These are phyloP conservation scores for Chrysolina oricalcia DNA, from an alignment of 2,888 invertebrate species.

Conservation along the genomic window DNA sequence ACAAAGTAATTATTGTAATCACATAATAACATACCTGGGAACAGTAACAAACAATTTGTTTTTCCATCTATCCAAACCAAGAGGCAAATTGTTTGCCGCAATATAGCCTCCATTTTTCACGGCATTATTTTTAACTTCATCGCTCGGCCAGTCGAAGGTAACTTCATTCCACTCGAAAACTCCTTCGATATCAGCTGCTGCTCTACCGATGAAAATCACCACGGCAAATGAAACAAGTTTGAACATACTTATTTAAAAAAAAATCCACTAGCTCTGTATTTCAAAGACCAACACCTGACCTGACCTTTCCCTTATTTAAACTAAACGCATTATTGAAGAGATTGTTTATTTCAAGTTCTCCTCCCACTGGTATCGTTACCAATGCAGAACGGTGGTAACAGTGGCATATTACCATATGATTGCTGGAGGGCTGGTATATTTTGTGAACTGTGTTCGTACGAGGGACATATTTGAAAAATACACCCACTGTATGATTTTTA, in stretches of 20 bases:
- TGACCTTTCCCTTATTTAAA: slow-evolving; percentile 31
- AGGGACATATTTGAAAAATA: too few species aligned
- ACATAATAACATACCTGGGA: slow-evolving; percentile 74
- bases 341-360: slow-evolving; percentile 49
- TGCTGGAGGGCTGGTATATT: neutral
- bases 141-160: slow-evolving; percentile 79
- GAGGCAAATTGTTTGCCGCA: slow-evolving; percentile 79
- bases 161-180: slow-evolving; percentile 82
- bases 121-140: slow-evolving; percentile 76
- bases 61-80: slow-evolving; percentile 82
- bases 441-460: too few species aligned
- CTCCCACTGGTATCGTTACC: slow-evolving; percentile 37
- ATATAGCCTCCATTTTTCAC: slow-evolving; percentile 77
- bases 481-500: too few species aligned
- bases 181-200: slow-evolving; percentile 72
- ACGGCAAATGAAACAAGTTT: slow-evolving; percentile 37
- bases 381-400: neutral
- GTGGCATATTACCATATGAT: neutral
- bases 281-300: slow-evolving; percentile 11
- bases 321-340: slow-evolving; percentile 20
- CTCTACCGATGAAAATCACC: slow-evolving; percentile 68
- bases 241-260: slow-evolving; percentile 37
- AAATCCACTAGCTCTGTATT: neutral
- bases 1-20: neutral
- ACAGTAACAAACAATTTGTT: slow-evolving; percentile 82